Conservation (phyloP, 2,797 vertebrate species). For the Molossus alvarezi region DNA sequence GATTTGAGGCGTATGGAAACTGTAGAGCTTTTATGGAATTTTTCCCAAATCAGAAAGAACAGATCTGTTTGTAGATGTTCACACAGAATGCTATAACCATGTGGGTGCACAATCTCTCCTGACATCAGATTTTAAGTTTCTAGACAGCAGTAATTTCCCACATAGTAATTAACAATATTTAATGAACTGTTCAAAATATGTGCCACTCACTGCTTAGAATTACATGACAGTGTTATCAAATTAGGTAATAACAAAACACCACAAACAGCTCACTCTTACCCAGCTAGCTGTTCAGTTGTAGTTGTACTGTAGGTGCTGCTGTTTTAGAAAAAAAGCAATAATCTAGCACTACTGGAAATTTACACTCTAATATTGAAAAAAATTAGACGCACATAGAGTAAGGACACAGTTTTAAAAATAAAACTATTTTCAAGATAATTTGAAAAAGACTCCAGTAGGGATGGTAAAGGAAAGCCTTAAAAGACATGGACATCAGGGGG, state of each 20-base stretch:
- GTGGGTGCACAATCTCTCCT: background rate
- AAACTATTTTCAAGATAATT: background rate
- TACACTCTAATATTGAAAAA: background rate
- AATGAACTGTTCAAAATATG: conserved; percentile 26
- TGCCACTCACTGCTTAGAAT: background rate
- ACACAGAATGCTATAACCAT: background rate
- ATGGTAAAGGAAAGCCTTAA: background rate
- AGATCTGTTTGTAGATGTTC: background rate
- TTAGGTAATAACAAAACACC: background rate
- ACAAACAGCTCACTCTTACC: background rate
- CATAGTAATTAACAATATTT: background rate
- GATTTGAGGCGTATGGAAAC: background rate
- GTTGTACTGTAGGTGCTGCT: background rate
- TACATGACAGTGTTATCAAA: background rate
- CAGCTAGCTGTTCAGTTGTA: background rate
- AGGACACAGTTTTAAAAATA: background rate
- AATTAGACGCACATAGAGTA: background rate
- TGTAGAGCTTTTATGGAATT: background rate
- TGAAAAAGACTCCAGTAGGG: background rate
- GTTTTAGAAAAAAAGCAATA: background rate
- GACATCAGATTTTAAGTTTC: background rate
- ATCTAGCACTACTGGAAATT: background rate
- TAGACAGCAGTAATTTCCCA: background rate
- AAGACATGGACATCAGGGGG: background rate
- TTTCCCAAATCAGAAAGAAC: background rate